Evolutionary conservation across 2,888 invertebrate genomes (phyloP), one percentile per base, ranked within the genome.

Genomic region (Dryocosmus kuriphilus): DNA sequence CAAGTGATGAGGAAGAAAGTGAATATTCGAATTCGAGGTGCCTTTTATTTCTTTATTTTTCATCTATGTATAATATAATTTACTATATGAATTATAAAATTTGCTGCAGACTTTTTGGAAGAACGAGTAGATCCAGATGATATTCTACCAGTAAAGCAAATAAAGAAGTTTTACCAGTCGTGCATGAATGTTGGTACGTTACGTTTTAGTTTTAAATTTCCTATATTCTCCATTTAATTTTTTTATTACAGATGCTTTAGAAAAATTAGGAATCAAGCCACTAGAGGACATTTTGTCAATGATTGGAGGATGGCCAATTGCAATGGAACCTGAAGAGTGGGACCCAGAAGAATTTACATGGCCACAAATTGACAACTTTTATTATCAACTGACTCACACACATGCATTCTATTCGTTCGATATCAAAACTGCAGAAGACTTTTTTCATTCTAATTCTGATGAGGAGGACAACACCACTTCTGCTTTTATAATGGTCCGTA

Each of bases 241-340:
- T 32, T 32, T 32, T 32, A 32, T 32, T 32, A 32, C 7, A 85
- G 86, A 84, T 24, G 71, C n/a, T 22, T 82, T 85, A 2, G 81
- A 86, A 32, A 63, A 62, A 24, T 74, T 74, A 60, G 85, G 85
- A 0, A 41, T 88, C 1, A 81, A 83, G 9, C 85, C 88, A 5
- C 22, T 88, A 9, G 71, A 86, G 22, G 81, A 83, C n/a, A 83
- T 85, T 14, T 8, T 87, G 8, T 80, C 85, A 67, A 79, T 81
- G 61, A 77, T 77, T 60, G 88, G 87, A 19, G 88, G 88, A 2
- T 87, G 87, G 87, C 88, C n/a, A n/a, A n/a, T n/a, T n/a, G n/a
- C n/a, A n/a, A n/a, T n/a, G n/a, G n/a, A n/a, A n/a, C n/a, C n/a
- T n/a, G n/a, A n/a, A n/a, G n/a, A n/a, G n/a, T n/a, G n/a, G n/a